Percentiles rank a stretch among this genome's conserved stretches.
Evolutionary conservation across 2,888 invertebrate genomes (phyloP).

Genomic region (Bruchidius siliquastri): DNA sequence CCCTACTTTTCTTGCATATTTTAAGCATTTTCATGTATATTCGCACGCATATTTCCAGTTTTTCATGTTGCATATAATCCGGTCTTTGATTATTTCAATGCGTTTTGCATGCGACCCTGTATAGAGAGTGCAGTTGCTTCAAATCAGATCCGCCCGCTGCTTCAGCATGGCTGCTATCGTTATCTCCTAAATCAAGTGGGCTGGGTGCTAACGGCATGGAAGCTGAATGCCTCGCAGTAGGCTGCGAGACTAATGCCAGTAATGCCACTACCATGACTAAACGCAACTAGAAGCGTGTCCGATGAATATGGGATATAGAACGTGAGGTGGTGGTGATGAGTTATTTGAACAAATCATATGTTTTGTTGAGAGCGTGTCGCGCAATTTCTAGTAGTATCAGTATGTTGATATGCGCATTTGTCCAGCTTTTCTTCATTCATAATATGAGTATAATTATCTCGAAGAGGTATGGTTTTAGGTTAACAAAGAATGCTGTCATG

Average conservation of each 20-base stretch:
- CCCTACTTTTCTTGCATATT: no score
- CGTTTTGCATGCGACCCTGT: no score
- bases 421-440: no score
- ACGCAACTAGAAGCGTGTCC: not conserved
- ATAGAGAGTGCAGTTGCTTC: not conserved
- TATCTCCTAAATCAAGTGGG: not conserved
- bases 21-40: no score
- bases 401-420: no score
- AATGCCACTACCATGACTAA: not conserved
- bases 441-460: no score
- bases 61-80: no score
- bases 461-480: no score
- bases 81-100: no score
- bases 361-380: not conserved
- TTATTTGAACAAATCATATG: not conserved
- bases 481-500: no score
- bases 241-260: not conserved
- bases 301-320: not conserved
- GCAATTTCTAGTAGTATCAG: not conserved
- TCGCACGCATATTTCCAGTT: no score
- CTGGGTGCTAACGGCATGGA: not conserved
- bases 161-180: not conserved
- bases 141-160: not conserved
- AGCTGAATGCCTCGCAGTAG: not conserved
- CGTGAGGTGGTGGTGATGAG: not conserved